These are phyloP conservation scores for Parnassius glacialis DNA, from an alignment of 2,888 invertebrate species.

Conservation along the genomic window DNA sequence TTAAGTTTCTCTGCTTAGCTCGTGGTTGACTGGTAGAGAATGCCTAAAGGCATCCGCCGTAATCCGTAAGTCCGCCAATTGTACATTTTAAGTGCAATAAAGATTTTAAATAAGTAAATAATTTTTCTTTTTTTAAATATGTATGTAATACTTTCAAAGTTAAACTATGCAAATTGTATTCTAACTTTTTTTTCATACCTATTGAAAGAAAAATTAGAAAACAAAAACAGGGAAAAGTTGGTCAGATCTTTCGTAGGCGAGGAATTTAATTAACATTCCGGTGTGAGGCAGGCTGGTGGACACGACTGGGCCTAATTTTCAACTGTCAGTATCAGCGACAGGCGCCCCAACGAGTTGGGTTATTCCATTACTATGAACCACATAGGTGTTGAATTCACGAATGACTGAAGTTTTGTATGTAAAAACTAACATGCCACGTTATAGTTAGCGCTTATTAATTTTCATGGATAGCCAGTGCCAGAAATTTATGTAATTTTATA, in stretches of 20 bases:
- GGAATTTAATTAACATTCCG: constrained; percentile 70
- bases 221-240: constrained; percentile 52
- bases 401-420: constrained; percentile 5
- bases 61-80: too few relatives aligned
- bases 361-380: constrained; percentile 47
- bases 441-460: too few relatives aligned
- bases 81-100: too few relatives aligned
- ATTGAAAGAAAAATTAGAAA: constrained; percentile 49
- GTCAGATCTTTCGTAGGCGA: constrained; percentile 45
- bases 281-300: constrained; percentile 43
- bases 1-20: too few relatives aligned
- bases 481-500: too few relatives aligned
- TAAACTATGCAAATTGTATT: too few relatives aligned
- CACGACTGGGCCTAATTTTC: constrained; percentile 56
- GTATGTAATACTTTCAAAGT: too few relatives aligned
- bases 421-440: background rate
- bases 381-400: constrained; percentile 26
- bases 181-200: constrained; percentile 15
- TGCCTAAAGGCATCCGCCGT: too few relatives aligned
- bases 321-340: constrained; percentile 57
- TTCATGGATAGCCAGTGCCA: too few relatives aligned
- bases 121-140: too few relatives aligned
- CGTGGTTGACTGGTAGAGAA: too few relatives aligned
- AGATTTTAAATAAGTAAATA: too few relatives aligned
- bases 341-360: constrained; percentile 42